Evolutionary conservation across 2,888 invertebrate species (phyloP), one percentile per base, ranked within the genome.

Genomic region (Agrilus mali): DNA sequence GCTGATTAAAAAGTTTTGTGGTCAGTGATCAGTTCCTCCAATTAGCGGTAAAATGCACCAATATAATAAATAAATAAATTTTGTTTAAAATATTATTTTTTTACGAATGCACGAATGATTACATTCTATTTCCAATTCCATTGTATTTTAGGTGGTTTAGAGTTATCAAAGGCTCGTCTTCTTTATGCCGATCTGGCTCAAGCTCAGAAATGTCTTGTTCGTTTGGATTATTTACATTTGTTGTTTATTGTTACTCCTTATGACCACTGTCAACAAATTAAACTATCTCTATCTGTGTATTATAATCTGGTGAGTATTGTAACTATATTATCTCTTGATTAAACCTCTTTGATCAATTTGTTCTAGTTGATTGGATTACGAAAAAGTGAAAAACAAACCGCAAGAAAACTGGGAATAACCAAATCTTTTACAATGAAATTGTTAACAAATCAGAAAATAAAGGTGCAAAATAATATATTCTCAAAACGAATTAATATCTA

Each of bases 231-330:
- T 57, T 73, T 93, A 33, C 96, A 97, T 66, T 71, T 97, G 15
- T 68, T 96, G 41, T 94, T 86, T 68, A 69, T 95, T 31, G 82
- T 94, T 43, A 85, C 90, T 15, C 86, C 88, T 12, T 80, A 87
- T 60, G 81, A 85, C 56, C 63, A 78, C 46, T 64, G 71, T 2
- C 73, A 73, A 40, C 71, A 73, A 41, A 61, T 81, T 15, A 68
- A 64, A 38, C 77, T 75, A 0, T 60, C 68, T 32, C 69, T 68
- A 46, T 57, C 64, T 36, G 60, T 71, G 38, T 82, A 78, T 56
- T 80, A 79, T 56, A 67, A 73, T 22, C 64, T 79, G 64, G 82
- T 82, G 63, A 68, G 69, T 59, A 31, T 35, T 42, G 6, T 22
- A 22, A 22, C 22, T 43, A 37, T 36, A 40, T 38, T 36, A 37